Evolutionary conservation across 2,888 invertebrate species (phyloP), one percentile per base, ranked within the genome.

Genomic region (Cotesia congregata): DNA sequence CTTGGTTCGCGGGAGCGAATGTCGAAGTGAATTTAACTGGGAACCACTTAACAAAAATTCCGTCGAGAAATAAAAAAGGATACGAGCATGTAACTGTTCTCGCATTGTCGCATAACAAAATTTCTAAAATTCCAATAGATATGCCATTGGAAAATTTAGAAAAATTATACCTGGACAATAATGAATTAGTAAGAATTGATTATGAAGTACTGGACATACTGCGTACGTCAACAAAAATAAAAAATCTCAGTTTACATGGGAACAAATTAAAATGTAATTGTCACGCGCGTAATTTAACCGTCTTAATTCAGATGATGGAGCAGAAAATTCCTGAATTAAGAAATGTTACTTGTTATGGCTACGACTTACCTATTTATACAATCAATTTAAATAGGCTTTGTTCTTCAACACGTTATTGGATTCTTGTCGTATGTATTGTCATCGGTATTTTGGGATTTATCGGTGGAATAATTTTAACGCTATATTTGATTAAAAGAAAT

Each of bases 181-280:
- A 95, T 83, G 90, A 91, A 40, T 83, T 94, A 1, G 88, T 89
- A 0, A 83, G 83, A 30, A 80, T 94, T 72, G 91, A 91, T 87
- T 83, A 82, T 0, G 86, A 87, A 0, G 85, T 90, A 0, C 82
- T 93, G 6, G 81, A 89, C 1, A 86, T 88, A n/a, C 83, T 93
- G 0, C 89, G 89, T 30, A 88, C 90, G 50, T 90, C 90, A 1
- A 86, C 88, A 69, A 89, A 90, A 0, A 85, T 93, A 15, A 88
- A 88, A 20, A 87, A 87, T 60, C 80, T 93, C 50, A 91, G 91
- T 83, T 88, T 95, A 7, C 90, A 92, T 6, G 89, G 91, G n/a
- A 96, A 96, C 86, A 93, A 94, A 0, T 92, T 95, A 91, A 85
- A 87, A 6, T 96, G 96, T 86, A 91, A 92, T 82, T 96, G 96